Percentiles rank a stretch among this genome's conserved stretches.
Evolutionary conservation across 2,797 vertebrate genomes (phyloP).

Genomic region (Botia kubotai): DNA sequence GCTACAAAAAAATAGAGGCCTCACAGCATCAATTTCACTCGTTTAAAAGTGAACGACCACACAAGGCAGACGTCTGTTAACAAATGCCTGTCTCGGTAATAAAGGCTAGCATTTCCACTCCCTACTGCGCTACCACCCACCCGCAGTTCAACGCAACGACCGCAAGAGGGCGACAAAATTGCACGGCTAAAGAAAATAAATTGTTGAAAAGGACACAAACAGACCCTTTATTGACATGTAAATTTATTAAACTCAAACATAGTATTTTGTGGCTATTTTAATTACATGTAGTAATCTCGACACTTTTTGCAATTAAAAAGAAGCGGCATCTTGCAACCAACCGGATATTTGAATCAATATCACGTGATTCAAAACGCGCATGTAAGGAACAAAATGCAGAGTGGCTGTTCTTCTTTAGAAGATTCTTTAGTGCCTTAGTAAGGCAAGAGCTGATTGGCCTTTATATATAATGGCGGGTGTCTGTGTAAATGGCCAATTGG

Average conservation of each 20-base stretch:
- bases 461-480: background rate
- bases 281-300: background rate
- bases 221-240: background rate
- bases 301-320: no score
- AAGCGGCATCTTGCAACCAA: background rate
- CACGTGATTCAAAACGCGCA: background rate
- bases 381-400: background rate
- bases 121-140: no score
- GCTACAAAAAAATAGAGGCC: background rate
- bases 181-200: background rate
- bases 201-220: background rate
- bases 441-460: constrained; percentile 23
- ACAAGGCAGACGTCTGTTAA: background rate
- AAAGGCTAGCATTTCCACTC: constrained; percentile 7
- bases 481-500: background rate
- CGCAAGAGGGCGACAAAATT: constrained; percentile 13
- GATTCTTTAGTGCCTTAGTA: constrained; percentile 22
- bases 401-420: background rate
- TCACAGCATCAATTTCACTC: background rate
- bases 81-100: background rate
- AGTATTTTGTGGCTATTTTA: background rate
- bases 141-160: background rate
- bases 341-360: background rate
- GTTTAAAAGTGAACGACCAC: background rate
- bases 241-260: background rate